Base-by-base conservation (phyloP, 2,797 vertebrate genomes). In the Eidolon dupreanum region DNA sequence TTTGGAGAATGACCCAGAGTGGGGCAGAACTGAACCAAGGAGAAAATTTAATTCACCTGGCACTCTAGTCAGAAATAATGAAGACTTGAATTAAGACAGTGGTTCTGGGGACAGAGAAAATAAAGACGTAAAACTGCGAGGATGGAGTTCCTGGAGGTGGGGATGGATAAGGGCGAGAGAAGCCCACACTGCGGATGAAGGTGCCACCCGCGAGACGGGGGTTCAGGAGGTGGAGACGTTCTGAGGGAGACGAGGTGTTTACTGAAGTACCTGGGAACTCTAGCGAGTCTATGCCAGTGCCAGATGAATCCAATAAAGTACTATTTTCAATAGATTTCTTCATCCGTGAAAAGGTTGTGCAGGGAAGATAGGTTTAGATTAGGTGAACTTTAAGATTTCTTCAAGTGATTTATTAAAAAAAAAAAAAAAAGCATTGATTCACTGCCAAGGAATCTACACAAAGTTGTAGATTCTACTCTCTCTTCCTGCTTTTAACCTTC, bases 341-440 rank as follows among this genome's bases (percentile, higher is more conserved):
- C 94, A 63, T 71, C 53, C 43, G 28, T 81, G 61, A 33, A 87
- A 93, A 90, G 24, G 77, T 51, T 73, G 55, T 79, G 22, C 22
- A 28, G 46, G 73, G 26, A 91, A 26, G 49, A n/a, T 13, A 75
- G 78, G n/a, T 94, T 97, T 87, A 97, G 74, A 94, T 93, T 75
- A 70, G 73, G 71, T 93, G 81, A 57, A 95, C 94, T 93, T 97
- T 94, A 94, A 97, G 90, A 92, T 92, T 96, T 94, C 83, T 88
- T 93, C 74, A 94, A 79, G 86, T 92, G 89, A 84, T 53, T 96
- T 91, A 84, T 57, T 96, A 57, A 24, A 10, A n/a, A 33, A 41
- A 41, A 41, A 5, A 41, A 41, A 31, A 86, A n/a, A 90, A 95
- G 53, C 87, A 97, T 95, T 94, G 97, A 97, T 95, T 94, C 93